A percentile compares a stretch with the other conserved stretches of the same genome.
Evolutionary conservation across 2,797 vertebrate species (phyloP).

Genomic region (Thunnus albacares): DNA sequence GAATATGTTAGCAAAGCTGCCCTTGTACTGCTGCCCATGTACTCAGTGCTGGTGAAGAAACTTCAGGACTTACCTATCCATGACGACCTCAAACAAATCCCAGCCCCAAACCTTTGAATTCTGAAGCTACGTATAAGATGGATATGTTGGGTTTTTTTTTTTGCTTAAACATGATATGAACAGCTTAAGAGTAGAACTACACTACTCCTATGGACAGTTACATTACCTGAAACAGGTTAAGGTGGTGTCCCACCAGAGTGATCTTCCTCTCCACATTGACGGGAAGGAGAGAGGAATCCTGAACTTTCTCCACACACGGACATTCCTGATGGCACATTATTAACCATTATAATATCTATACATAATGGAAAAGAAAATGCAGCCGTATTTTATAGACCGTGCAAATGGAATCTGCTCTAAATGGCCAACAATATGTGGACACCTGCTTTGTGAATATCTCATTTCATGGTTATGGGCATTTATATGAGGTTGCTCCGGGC

Average conservation of each 20-base stretch:
- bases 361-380: neutral
- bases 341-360: slow-evolving; percentile 1
- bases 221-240: slow-evolving; percentile 92
- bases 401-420: neutral
- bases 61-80: neutral
- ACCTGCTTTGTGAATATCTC: neutral
- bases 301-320: slow-evolving; percentile 92
- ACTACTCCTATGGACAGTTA: neutral
- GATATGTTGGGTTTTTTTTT: neutral
- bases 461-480: neutral
- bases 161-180: neutral
- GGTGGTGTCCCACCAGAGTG: slow-evolving; percentile 90
- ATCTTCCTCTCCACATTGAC: slow-evolving; percentile 91
- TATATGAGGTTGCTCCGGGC: neutral
- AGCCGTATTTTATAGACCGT: neutral
- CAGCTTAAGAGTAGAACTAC: neutral
- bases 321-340: slow-evolving; percentile 84
- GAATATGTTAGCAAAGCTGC: neutral
- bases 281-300: slow-evolving; percentile 89
- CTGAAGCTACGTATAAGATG: neutral
- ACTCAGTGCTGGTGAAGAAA: neutral
- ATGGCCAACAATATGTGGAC: neutral
- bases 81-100: neutral
- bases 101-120: neutral
- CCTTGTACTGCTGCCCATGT: neutral